Conservation (phyloP, 2,797 vertebrate genomes). For the Bovichtus diacanthus region DNA sequence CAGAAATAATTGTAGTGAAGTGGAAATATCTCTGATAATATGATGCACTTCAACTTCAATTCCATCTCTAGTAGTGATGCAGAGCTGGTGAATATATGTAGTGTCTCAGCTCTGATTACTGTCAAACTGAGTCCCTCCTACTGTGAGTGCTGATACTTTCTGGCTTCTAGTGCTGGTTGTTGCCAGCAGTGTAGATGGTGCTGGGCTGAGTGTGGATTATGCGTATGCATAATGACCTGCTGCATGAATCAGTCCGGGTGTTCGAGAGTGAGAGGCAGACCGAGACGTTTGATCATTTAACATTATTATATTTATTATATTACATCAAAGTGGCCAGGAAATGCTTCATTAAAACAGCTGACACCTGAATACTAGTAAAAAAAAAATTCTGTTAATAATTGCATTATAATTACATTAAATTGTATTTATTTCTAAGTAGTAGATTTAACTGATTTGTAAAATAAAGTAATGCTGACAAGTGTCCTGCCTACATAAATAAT, state of each 20-base stretch:
- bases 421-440: too few relatives aligned
- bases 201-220: neutral
- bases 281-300: neutral
- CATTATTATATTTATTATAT: neutral
- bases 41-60: neutral
- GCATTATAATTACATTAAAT: neutral
- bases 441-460: too few relatives aligned
- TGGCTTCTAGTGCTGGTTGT: conserved; percentile 1
- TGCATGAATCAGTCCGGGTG: neutral
- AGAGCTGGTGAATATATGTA: conserved; percentile 1
- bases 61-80: neutral
- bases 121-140: neutral
- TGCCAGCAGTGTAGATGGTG: conserved; percentile 17
- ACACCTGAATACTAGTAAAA: neutral
- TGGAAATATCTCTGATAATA: neutral
- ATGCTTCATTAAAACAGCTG: neutral
- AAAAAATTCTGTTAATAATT: neutral
- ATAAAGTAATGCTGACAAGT: too few relatives aligned
- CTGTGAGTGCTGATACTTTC: conserved; percentile 11
- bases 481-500: neutral
- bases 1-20: neutral
- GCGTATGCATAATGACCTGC: conserved; percentile 9
- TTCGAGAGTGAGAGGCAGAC: neutral
- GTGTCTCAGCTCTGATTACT: conserved; percentile 24
- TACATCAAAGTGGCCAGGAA: too few relatives aligned